These are phyloP conservation scores for Bruchidius siliquastri DNA, from an alignment of 2,888 invertebrate genomes.

Conservation along the genomic window DNA sequence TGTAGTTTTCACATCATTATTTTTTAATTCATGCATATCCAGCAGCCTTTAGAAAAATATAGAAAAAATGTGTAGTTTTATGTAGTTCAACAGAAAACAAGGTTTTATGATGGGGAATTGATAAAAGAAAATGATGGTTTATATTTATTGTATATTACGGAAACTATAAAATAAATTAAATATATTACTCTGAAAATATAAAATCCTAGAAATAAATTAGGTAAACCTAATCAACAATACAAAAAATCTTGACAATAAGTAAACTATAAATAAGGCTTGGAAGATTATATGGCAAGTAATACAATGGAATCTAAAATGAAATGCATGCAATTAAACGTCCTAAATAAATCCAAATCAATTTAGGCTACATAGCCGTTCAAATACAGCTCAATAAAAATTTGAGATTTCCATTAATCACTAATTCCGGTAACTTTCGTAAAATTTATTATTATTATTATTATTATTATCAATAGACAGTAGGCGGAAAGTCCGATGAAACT, in stretches of 20 bases:
- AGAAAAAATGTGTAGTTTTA: no score
- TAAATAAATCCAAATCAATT: background rate
- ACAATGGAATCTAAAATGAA: conserved; percentile 8
- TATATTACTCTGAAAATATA: conserved; percentile 22
- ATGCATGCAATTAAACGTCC: background rate
- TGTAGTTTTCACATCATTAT: no score
- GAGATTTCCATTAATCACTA: conserved; percentile 13
- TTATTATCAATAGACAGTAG: no score
- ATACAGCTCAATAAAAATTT: background rate
- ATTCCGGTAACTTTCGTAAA: conserved; percentile 25
- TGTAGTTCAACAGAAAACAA: no score
- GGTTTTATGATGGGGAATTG: background rate
- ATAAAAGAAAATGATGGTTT: background rate
- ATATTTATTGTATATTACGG: background rate
- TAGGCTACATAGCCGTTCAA: background rate
- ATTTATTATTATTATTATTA: no score
- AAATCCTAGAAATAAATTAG: conserved; percentile 18
- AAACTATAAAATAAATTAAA: conserved; percentile 12
- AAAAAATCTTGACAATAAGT: background rate
- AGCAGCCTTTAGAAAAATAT: no score
- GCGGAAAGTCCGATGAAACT: no score
- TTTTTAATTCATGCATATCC: no score
- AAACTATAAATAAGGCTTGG: conserved; percentile 5
- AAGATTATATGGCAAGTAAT: conserved; percentile 10
- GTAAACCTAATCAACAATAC: conserved; percentile 7